Percentiles rank a stretch among this genome's conserved stretches.
These are phyloP conservation scores for Salminus brasiliensis DNA, from an alignment of 2,113 vertebrate species.

Conservation along the genomic window DNA sequence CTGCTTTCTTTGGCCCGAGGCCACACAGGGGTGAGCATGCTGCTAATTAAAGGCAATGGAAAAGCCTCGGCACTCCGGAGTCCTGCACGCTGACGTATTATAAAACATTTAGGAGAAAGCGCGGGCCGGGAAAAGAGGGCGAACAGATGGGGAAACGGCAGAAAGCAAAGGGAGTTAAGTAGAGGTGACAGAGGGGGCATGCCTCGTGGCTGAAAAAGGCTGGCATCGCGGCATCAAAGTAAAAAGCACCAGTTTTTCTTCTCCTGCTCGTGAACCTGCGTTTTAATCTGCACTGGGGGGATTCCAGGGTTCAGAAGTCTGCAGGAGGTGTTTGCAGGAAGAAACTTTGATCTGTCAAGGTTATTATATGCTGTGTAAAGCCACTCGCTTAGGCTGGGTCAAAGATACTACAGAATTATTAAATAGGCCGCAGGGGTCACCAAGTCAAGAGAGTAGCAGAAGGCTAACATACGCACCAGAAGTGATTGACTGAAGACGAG, in stretches of 20 bases:
- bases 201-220: slow-evolving; percentile 30
- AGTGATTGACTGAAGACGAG: neutral
- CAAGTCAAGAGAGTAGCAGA: neutral
- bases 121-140: slow-evolving; percentile 11
- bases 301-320: neutral
- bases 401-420: slow-evolving; percentile 12
- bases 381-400: neutral
- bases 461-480: slow-evolving; percentile 5
- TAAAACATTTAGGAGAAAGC: slow-evolving; percentile 43
- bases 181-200: slow-evolving; percentile 41
- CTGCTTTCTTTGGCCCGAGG: slow-evolving; percentile 38
- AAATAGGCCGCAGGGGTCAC: neutral
- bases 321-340: neutral
- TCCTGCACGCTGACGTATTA: slow-evolving; percentile 26
- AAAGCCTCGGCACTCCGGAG: slow-evolving; percentile 10
- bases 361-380: slow-evolving; percentile 8
- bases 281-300: neutral
- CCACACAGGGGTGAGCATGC: slow-evolving; percentile 38
- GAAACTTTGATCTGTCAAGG: neutral
- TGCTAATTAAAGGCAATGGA: slow-evolving; percentile 52
- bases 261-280: slow-evolving; percentile 4
- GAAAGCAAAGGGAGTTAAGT: slow-evolving; percentile 48
- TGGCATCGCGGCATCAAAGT: slow-evolving; percentile 28
- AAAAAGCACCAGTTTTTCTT: slow-evolving; percentile 22
- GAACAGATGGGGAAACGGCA: slow-evolving; percentile 47